A percentile compares a stretch with the other conserved stretches of the same genome.
These are phyloP conservation scores for Trachelipus rathkii DNA, from an alignment of 1,140 invertebrate genomes.

Conservation along the genomic window DNA sequence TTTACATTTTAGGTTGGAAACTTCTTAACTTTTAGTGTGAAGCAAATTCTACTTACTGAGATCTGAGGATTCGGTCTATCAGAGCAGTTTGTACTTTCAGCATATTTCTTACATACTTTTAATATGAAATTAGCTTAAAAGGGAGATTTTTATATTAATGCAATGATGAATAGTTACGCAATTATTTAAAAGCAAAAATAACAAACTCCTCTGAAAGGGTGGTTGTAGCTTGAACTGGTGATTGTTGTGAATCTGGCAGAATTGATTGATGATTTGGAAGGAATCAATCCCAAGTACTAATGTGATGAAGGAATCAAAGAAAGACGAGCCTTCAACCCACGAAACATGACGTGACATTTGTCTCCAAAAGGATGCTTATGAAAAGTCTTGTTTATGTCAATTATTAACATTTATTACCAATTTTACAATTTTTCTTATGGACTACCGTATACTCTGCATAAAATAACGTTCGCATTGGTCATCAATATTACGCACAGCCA, in stretches of 20 bases:
- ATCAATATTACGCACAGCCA: neutral
- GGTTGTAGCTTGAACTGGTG: neutral
- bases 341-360: neutral
- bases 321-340: neutral
- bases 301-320: neutral
- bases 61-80: neutral
- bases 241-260: neutral
- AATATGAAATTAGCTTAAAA: too few species aligned
- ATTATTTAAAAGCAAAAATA: neutral
- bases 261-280: too few species aligned
- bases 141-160: too few species aligned
- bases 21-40: neutral
- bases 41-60: constrained; percentile 10
- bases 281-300: neutral
- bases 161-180: too few species aligned
- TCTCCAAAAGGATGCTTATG: constrained; percentile 3
- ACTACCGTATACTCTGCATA: too few species aligned
- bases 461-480: too few species aligned
- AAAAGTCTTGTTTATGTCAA: neutral
- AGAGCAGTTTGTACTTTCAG: neutral
- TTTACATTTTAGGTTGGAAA: neutral
- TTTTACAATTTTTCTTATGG: neutral
- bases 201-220: neutral
- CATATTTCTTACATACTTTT: too few species aligned
- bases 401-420: constrained; percentile 12